Conservation (phyloP, 2,113 vertebrate genomes). For the Hippolais icterina region DNA sequence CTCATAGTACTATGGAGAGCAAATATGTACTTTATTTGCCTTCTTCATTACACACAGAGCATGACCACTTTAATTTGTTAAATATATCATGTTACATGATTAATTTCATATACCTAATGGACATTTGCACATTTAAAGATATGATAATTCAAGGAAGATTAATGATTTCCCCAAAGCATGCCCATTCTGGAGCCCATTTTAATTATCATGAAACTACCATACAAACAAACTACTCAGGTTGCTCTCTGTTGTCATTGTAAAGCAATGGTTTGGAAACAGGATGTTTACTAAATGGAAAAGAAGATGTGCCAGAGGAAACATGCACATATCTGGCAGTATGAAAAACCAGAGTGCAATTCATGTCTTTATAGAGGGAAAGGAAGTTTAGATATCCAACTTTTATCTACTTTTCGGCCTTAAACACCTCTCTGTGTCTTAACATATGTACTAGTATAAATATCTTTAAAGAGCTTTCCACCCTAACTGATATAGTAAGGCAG, state of each 20-base stretch:
- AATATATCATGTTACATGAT: not conserved
- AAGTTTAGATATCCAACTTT: not conserved
- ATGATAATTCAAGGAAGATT: not conserved
- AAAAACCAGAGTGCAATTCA: not conserved
- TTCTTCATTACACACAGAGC: not conserved
- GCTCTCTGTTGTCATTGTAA: not conserved
- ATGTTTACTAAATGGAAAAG: not conserved
- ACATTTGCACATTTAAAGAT: not conserved
- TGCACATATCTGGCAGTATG: not conserved
- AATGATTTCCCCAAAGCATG: not conserved
- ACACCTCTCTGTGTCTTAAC: not conserved
- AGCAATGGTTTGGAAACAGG: not conserved
- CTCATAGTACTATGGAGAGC: not conserved
- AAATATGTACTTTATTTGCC: not conserved
- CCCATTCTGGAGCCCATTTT: not conserved
- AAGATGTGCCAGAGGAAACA: not conserved
- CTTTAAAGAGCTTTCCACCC: not conserved
- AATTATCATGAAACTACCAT: not conserved
- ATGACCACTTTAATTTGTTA: not conserved
- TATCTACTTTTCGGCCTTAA: not conserved
- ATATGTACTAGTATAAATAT: not conserved
- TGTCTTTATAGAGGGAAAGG: not conserved
- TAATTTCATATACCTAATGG: not conserved
- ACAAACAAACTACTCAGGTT: not conserved
- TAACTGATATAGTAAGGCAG: not conserved